These are phyloP conservation scores for Anoplophora glabripennis DNA, from an alignment of 1,140 invertebrate species.

Conservation along the genomic window DNA sequence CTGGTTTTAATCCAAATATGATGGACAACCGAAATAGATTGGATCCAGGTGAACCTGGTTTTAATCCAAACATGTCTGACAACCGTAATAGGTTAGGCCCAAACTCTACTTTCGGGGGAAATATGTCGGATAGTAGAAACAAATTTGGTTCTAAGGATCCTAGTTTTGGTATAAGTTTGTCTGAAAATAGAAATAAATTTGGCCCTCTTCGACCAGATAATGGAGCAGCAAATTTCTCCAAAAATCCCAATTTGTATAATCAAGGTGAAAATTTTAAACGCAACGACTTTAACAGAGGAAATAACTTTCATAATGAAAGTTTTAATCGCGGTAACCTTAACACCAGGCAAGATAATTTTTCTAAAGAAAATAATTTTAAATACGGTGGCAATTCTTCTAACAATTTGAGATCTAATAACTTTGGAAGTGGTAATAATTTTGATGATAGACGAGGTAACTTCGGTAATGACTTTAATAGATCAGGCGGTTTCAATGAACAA, in stretches of 20 bases:
- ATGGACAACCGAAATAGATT: conserved; percentile 6
- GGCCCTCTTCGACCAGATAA: neutral
- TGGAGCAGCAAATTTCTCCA: too few relatives aligned
- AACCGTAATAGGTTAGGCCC: neutral
- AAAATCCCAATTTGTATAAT: too few relatives aligned
- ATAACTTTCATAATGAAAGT: conserved; percentile 14
- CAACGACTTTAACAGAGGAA: conserved; percentile 10
- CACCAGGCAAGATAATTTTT: conserved; percentile 14
- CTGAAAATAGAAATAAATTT: neutral
- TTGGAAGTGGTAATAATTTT: conserved; percentile 3
- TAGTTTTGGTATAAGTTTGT: conserved; percentile 6
- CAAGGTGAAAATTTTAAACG: too few relatives aligned
- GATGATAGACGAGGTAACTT: neutral
- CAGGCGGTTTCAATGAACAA: conserved; percentile 2
- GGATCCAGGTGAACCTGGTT: conserved; percentile 5
- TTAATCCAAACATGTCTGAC: neutral
- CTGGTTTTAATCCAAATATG: neutral
- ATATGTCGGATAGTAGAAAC: conserved; percentile 2
- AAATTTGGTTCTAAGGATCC: conserved; percentile 14
- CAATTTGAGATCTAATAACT: neutral
- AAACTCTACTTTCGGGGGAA: conserved; percentile 1
- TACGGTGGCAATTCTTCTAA: neutral
- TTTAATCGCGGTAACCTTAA: neutral
- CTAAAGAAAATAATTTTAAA: conserved; percentile 4
- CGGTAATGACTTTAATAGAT: conserved; percentile 6